Percentiles rank a stretch among this genome's conserved stretches.
Evolutionary conservation across 2,888 invertebrate species (phyloP).

Genomic region (Melolontha melolontha): DNA sequence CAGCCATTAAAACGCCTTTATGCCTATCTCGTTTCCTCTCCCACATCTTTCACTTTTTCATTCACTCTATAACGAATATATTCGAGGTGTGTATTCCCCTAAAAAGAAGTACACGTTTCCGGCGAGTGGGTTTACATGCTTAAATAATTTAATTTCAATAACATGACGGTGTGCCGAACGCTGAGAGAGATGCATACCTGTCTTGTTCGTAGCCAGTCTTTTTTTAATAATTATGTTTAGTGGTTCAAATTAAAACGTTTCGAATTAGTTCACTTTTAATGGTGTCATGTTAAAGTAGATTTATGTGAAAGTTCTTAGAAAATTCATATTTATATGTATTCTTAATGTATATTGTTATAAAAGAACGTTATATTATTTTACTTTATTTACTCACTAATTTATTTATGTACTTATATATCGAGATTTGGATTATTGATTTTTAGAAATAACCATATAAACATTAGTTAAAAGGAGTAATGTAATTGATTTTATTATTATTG

Average conservation of each 20-base stretch:
- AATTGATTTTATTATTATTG: too few relatives aligned
- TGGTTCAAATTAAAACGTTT: slow-evolving; percentile 18
- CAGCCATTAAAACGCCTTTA: slow-evolving; percentile 49
- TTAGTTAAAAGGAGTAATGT: too few relatives aligned
- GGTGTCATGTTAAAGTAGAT: too few relatives aligned
- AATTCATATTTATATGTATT: too few relatives aligned
- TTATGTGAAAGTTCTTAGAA: too few relatives aligned
- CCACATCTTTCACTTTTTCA: background rate
- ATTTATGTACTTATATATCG: too few relatives aligned
- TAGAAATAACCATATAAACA: too few relatives aligned
- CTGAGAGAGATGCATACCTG: background rate
- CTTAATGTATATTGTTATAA: too few relatives aligned
- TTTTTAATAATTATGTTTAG: slow-evolving; percentile 33
- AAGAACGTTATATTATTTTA: too few relatives aligned
- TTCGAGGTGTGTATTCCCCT: slow-evolving; percentile 12
- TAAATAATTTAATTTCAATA: slow-evolving; percentile 38
- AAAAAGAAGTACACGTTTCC: slow-evolving; percentile 31
- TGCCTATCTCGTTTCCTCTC: background rate
- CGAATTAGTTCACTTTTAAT: slow-evolving; percentile 22
- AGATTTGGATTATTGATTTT: too few relatives aligned
- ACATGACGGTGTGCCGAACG: slow-evolving; percentile 11
- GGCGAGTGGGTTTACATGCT: slow-evolving; percentile 19
- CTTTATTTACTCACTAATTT: too few relatives aligned
- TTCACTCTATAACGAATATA: background rate
- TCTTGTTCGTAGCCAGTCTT: slow-evolving; percentile 23